These are phyloP conservation scores for Epizoanthus rinbou DNA, from an alignment of 92 coral and sea anemone genomes.

Conservation along the genomic window DNA sequence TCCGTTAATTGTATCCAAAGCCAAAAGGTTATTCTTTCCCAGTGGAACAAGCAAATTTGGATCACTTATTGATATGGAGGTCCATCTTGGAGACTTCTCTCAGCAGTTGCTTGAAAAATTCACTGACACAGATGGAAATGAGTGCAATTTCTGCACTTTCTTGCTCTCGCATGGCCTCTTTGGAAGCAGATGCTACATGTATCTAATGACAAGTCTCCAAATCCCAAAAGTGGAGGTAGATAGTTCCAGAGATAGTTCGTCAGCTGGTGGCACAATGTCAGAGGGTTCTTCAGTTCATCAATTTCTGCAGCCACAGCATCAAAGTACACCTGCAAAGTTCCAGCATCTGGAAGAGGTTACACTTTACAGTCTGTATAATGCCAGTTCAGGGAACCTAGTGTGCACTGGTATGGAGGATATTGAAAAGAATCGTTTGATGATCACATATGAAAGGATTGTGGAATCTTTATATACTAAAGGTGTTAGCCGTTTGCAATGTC, in stretches of 20 bases:
- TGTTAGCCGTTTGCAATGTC: constrained; percentile 9
- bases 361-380: constrained; percentile 19
- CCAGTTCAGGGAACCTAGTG: not conserved
- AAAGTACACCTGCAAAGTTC: too few species aligned
- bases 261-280: too few species aligned
- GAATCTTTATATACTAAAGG: constrained; percentile 40
- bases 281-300: too few species aligned
- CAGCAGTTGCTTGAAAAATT: constrained; percentile 32
- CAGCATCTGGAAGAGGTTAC: not conserved
- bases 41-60: constrained; percentile 21
- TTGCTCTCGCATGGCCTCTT: constrained; percentile 31
- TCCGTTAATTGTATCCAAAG: not conserved
- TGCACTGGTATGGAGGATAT: constrained; percentile 16
- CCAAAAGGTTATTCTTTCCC: constrained; percentile 39
- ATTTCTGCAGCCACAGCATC: too few species aligned
- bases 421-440: not conserved
- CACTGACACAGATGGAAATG: constrained; percentile 40
- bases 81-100: constrained; percentile 33
- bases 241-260: too few species aligned
- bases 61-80: constrained; percentile 29
- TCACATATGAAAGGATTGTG: constrained; percentile 27
- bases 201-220: constrained; percentile 2
- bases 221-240: too few species aligned
- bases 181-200: constrained; percentile 34
- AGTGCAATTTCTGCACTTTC: constrained; percentile 17